These are phyloP conservation scores for Eledone cirrhosa DNA, from an alignment of 2,888 invertebrate species.

Conservation along the genomic window DNA sequence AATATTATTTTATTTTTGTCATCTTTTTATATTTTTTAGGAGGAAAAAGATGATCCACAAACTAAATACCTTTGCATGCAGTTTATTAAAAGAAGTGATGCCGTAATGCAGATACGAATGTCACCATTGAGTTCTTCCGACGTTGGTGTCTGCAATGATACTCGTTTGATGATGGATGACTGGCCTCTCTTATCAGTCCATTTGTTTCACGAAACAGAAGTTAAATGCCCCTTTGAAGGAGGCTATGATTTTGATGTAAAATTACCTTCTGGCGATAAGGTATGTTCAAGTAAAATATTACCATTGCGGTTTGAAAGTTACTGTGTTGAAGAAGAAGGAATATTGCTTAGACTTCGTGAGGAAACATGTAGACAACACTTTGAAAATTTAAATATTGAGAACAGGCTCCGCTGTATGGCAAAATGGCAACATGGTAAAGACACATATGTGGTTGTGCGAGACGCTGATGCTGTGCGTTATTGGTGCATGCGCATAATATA, in stretches of 20 bases:
- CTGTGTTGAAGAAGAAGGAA: slow-evolving; percentile 54
- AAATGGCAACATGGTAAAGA: slow-evolving; percentile 47
- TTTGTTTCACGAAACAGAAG: slow-evolving; percentile 18
- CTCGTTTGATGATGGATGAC: slow-evolving; percentile 49
- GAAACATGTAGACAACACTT: slow-evolving; percentile 43
- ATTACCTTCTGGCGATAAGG: slow-evolving; percentile 36
- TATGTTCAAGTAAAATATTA: slow-evolving; percentile 36
- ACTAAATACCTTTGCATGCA: slow-evolving; percentile 53
- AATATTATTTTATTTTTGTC: background rate
- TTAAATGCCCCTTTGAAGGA: slow-evolving; percentile 44
- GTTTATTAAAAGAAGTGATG: slow-evolving; percentile 50
- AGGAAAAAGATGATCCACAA: slow-evolving; percentile 31
- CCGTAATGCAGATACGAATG: slow-evolving; percentile 54
- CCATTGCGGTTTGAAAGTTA: slow-evolving; percentile 53
- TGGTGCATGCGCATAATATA: slow-evolving; percentile 50
- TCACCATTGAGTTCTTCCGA: slow-evolving; percentile 33
- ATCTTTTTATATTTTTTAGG: background rate
- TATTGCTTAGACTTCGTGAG: slow-evolving; percentile 51
- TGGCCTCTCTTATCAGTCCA: slow-evolving; percentile 49
- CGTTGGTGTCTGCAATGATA: slow-evolving; percentile 44
- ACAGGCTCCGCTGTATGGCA: slow-evolving; percentile 46
- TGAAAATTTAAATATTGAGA: slow-evolving; percentile 39
- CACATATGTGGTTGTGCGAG: slow-evolving; percentile 48
- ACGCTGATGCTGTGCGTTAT: slow-evolving; percentile 35
- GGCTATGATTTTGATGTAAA: slow-evolving; percentile 42